Percentiles rank a stretch among this genome's conserved stretches.
phyloP scores from a whole-genome alignment of 2,797 vertebrate genomes.

The Somateria mollissima region DNA sequence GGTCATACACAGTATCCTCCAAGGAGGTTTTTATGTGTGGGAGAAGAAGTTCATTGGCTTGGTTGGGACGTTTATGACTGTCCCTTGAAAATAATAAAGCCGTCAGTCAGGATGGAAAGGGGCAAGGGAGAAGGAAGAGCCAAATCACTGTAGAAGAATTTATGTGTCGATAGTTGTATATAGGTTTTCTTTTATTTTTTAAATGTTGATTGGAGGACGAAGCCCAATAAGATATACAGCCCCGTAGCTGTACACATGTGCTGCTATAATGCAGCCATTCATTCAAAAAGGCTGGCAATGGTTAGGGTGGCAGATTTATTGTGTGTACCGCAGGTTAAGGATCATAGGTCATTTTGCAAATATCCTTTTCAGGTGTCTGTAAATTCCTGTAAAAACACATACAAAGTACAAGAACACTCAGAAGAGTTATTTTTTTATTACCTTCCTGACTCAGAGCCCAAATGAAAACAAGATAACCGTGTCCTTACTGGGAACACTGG shows the following conservation, averaged over 20 bases:
- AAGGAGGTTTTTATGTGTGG: background rate
- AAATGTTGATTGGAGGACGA: constrained; percentile 48
- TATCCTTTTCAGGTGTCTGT: constrained; percentile 76
- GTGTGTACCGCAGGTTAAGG: constrained; percentile 65
- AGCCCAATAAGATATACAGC: constrained; percentile 54
- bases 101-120: constrained; percentile 22
- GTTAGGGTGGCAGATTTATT: constrained; percentile 75
- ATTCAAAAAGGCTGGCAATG: constrained; percentile 65
- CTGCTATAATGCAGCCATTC: constrained; percentile 70
- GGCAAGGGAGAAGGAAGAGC: background rate
- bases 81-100: constrained; percentile 45
- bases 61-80: constrained; percentile 32
- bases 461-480: constrained; percentile 69
- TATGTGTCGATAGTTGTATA: constrained; percentile 33
- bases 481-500: constrained; percentile 43
- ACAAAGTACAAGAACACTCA: constrained; percentile 57
- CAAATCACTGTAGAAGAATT: constrained; percentile 10
- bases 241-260: constrained; percentile 54
- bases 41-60: constrained; percentile 31
- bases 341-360: constrained; percentile 75
- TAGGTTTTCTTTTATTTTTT: constrained; percentile 61
- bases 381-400: constrained; percentile 72
- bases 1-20: background rate
- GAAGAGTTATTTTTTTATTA: constrained; percentile 70
- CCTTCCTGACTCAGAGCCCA: constrained; percentile 50